Conservation (phyloP, 2,888 invertebrate genomes). For the Theodoxus fluviatilis region DNA sequence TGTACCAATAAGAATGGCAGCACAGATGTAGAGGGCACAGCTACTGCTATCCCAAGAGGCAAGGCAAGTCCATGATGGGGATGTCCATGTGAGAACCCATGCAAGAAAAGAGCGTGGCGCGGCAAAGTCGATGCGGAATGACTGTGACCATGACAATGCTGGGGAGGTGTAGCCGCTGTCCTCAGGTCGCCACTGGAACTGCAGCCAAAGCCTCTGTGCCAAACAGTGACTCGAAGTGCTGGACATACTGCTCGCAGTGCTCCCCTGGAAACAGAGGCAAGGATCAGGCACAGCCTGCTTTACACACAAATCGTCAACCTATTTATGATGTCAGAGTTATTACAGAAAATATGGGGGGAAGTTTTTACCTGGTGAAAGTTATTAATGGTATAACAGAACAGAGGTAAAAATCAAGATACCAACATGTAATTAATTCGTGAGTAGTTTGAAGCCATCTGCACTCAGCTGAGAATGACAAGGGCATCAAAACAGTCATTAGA, state of each 20-base stretch:
- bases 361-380: neutral
- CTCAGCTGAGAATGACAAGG: too few relatives aligned
- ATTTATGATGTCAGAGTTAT: neutral
- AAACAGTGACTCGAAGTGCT: conserved; percentile 71
- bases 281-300: neutral
- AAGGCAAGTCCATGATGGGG: neutral
- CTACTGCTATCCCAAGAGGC: too few relatives aligned
- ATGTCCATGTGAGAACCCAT: too few relatives aligned
- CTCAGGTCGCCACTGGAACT: conserved; percentile 25
- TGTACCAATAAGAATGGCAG: too few relatives aligned
- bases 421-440: neutral
- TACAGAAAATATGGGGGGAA: neutral
- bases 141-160: too few relatives aligned
- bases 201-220: conserved; percentile 55
- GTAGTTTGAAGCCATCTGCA: too few relatives aligned
- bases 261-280: conserved; percentile 61
- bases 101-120: neutral
- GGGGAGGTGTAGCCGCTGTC: neutral
- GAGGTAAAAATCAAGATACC: neutral
- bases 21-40: too few relatives aligned
- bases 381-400: neutral
- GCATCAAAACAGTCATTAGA: too few relatives aligned
- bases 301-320: neutral
- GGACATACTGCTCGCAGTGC: conserved; percentile 75
- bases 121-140: neutral